Evolutionary conservation across 2,797 vertebrate species (phyloP).

Genomic region (Sibirionetta formosa): DNA sequence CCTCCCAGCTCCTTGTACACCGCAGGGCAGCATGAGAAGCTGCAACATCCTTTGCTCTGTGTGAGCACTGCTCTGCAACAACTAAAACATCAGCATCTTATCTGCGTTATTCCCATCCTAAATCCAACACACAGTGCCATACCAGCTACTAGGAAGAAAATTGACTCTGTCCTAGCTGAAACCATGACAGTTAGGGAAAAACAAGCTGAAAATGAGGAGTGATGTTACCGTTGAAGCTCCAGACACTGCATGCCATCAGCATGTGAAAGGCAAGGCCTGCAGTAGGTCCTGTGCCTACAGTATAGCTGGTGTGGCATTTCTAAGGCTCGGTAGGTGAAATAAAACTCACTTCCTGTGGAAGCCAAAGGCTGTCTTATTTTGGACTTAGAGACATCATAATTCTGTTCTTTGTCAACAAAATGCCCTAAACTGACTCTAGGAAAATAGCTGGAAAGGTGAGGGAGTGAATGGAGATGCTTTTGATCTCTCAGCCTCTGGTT

Average conservation of each 20-base stretch:
- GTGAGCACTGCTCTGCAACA: no score
- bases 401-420: background rate
- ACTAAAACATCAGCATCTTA: no score
- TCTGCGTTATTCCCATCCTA: no score
- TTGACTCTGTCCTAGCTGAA: no score
- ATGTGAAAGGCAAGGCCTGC: background rate
- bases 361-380: background rate
- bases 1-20: no score
- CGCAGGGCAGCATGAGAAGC: no score
- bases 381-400: background rate
- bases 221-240: background rate
- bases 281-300: fast-evolving
- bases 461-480: background rate
- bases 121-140: no score
- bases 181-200: background rate
- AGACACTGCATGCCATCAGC: fast-evolving
- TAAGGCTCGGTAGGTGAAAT: background rate
- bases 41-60: no score
- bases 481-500: background rate
- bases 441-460: background rate
- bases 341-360: background rate
- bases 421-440: background rate
- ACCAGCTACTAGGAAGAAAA: no score
- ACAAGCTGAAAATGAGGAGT: background rate
- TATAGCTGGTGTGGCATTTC: background rate